phyloP scores from a whole-genome alignment of 2,113 vertebrate species.

The Marmota flaviventris region DNA sequence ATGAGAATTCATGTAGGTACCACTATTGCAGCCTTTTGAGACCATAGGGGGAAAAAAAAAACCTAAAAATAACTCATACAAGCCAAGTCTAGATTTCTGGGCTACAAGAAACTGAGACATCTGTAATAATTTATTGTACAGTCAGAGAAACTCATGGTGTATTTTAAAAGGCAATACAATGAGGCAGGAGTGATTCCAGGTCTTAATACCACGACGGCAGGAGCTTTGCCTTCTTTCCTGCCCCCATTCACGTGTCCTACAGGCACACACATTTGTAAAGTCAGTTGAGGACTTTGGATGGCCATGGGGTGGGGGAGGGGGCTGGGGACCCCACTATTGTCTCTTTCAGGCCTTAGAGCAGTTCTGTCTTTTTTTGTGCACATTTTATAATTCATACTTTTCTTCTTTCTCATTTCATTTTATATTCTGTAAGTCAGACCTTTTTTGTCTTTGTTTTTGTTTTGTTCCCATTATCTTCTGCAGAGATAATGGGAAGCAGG shows the following conservation, averaged over 20 bases:
- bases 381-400: not conserved
- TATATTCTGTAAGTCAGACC: not conserved
- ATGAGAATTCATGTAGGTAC: not conserved
- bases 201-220: not conserved
- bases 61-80: not conserved
- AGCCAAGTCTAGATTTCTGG: not conserved
- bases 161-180: not conserved
- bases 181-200: not conserved
- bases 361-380: not conserved
- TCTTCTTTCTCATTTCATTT: not conserved
- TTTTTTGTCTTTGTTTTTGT: not conserved
- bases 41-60: not conserved
- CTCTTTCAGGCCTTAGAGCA: not conserved
- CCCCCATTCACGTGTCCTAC: not conserved
- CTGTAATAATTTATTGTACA: not conserved
- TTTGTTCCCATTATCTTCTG: not conserved
- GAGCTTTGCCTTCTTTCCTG: not conserved
- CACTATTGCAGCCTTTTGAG: not conserved
- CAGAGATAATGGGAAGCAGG: not conserved
- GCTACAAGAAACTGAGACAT: not conserved
- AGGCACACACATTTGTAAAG: not conserved
- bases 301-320: too few species aligned
- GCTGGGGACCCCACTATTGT: not conserved
- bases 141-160: not conserved
- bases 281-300: not conserved